Base-by-base conservation (phyloP, 53 echinoderm and acorn worm species). In the Arbacia lixula region DNA sequence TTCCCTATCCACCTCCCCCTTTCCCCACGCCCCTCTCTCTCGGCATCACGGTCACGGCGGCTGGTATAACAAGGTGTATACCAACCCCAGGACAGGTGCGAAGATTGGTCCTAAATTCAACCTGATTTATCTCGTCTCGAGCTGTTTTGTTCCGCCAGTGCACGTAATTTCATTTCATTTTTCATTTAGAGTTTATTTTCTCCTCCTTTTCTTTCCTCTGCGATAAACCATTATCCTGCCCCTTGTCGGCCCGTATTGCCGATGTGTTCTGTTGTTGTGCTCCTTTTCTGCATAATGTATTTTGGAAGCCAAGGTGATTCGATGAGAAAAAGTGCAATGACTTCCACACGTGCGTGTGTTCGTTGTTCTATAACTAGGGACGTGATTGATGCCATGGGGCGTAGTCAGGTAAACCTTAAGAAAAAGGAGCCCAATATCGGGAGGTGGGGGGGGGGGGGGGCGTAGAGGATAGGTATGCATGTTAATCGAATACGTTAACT, bases 81-180 rank as follows among this genome's bases (percentile, higher is more conserved):
- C 66, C 66, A 12, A 27, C 37, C 3, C 35, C 1, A 4, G 4
- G 66, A 66, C 66, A 66, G 66, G 66, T 66, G 66, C 66, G 66
- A 36, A 66, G 35, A 66, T 66, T 66, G 66, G 36, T 22, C 22
- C 36, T 66, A 66, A 66, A 66, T 66, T 66, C 66, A 10, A 66
- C 66, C 66, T 66, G 66, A 66, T 66, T 66, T 36, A 36, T 66
- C 66, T 36, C 36, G 37, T 35, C 6, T 35, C 66, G 66, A 66
- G 66, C 66, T 66, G 38, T 66, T n/a, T 66, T 66, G 66, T 66
- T 36, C 66, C 66, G 38, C 66, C 20, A 36, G 36, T 19, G 20
- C 35, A 66, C 36, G 66, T 66, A 35, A 66, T 66, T 66, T 36
- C 36, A 36, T 66, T 66, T 36, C n/a, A n/a, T n/a, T n/a, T n/a